Evolutionary conservation across 2,888 invertebrate species (phyloP), one percentile per base, ranked within the genome.

Genomic region (Seladonia tumulorum): DNA sequence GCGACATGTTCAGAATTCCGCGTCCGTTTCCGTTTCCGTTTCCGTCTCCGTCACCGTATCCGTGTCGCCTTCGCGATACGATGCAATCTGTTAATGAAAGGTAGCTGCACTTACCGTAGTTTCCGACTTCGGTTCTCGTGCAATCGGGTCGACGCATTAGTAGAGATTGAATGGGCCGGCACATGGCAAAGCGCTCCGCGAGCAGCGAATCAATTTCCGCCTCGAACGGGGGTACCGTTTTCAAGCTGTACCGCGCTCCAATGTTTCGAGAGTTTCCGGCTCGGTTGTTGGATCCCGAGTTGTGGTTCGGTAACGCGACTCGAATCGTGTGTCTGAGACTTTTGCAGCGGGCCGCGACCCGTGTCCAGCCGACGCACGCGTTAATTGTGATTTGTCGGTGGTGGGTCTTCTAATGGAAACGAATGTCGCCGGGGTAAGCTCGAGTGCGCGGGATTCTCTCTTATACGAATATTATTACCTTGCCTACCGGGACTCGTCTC

Each of bases 121-220:
- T 68, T 42, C 53, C 53, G 75, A 42, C 42, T 49, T 7, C 12
- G 66, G 22, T 45, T 45, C n/a, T 10, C 53, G 42, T n/a, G 16
- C 68, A 81, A 74, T 74, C 73, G 75, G 78, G 53, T 77, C 77
- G 78, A n/a, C 70, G 81, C 78, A 78, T 84, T 84, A 82, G 73
- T 25, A 49, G 82, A 77, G 76, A 84, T 82, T 63, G 82, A 84
- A 84, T 71, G 42, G 42, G 53, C 22, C 53, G 53, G 53, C 8
- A 53, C 8, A 53, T 42, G 8, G 53, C 53, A 42, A 8, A 5
- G 53, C 53, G 22, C 22, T 53, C 22, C 39, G 18, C 53, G 25
- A 22, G 16, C 12, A 29, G 63, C 16, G 71, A 53, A 83, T 76
- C 60, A 60, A 75, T 79, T 83, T 83, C 63, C 53, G 49, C 66